phyloP scores from a whole-genome alignment of 1,140 invertebrate genomes.

The Drusus annulatus region DNA sequence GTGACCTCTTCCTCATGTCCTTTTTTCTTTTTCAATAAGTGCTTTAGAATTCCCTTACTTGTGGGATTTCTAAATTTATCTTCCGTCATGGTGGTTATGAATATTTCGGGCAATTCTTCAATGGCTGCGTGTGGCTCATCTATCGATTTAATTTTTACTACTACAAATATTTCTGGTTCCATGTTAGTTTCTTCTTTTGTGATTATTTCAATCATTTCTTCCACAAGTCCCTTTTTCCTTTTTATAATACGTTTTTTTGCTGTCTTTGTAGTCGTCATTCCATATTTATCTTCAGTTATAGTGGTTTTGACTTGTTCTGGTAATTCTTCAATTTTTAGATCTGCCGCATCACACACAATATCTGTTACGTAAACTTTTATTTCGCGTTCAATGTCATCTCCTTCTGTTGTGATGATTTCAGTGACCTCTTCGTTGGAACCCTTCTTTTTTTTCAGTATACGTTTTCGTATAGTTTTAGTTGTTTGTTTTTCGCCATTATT shows the following conservation, averaged over 20 bases:
- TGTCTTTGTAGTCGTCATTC: neutral
- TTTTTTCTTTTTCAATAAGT: constrained; percentile 48
- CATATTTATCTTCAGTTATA: neutral
- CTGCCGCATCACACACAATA: neutral
- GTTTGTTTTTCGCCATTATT: neutral
- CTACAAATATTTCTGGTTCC: constrained; percentile 60
- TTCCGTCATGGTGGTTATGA: neutral
- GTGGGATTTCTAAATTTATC: no score
- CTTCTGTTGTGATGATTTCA: neutral
- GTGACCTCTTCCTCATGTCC: constrained; percentile 64
- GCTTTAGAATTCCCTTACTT: no score
- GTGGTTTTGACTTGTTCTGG: constrained; percentile 55
- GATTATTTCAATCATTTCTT: constrained; percentile 61
- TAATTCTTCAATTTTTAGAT: constrained; percentile 62
- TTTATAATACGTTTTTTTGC: constrained; percentile 60
- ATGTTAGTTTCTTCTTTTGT: constrained; percentile 63
- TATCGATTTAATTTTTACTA: constrained; percentile 37
- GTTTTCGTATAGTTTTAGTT: constrained; percentile 6
- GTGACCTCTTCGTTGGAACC: neutral
- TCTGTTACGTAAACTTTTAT: neutral
- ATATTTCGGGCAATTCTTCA: constrained; percentile 8
- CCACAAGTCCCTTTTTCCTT: constrained; percentile 63
- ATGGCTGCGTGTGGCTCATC: constrained; percentile 3
- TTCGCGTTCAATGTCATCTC: neutral
- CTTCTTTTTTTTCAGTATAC: neutral